These are phyloP conservation scores for Microchirus variegatus DNA, from an alignment of 2,797 vertebrate species.

Conservation along the genomic window DNA sequence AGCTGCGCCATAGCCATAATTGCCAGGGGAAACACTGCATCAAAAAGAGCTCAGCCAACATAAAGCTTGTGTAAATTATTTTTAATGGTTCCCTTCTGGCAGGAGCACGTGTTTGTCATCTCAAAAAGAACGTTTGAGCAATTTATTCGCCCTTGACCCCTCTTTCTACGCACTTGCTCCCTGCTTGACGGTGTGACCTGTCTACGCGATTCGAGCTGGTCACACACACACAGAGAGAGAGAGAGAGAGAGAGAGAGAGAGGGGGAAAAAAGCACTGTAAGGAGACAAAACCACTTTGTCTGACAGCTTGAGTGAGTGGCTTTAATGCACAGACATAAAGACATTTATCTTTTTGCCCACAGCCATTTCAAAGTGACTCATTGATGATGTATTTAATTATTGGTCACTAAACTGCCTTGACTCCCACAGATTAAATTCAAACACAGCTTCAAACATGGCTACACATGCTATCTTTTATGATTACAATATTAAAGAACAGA, in stretches of 20 bases:
- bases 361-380: constrained; percentile 50
- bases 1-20: constrained; percentile 90
- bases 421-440: constrained; percentile 44
- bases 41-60: constrained; percentile 87
- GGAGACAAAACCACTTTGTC: constrained; percentile 44
- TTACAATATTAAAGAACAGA: constrained; percentile 59
- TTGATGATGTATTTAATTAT: constrained; percentile 55
- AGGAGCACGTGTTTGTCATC: constrained; percentile 88
- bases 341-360: constrained; percentile 43
- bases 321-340: constrained; percentile 50
- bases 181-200: constrained; percentile 69
- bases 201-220: constrained; percentile 72
- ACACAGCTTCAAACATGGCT: constrained; percentile 8
- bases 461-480: constrained; percentile 51
- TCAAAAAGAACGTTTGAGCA: constrained; percentile 75
- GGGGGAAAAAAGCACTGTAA: constrained; percentile 59
- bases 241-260: constrained; percentile 35
- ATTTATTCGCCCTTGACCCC: constrained; percentile 81
- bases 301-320: constrained; percentile 48
- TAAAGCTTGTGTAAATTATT: constrained; percentile 96
- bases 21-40: constrained; percentile 92
- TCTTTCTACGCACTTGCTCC: constrained; percentile 72
- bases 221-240: constrained; percentile 40
- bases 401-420: constrained; percentile 48
- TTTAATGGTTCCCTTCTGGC: constrained; percentile 95